Evolutionary conservation across 2,113 vertebrate species (phyloP).

Genomic region (Uria aalge): DNA sequence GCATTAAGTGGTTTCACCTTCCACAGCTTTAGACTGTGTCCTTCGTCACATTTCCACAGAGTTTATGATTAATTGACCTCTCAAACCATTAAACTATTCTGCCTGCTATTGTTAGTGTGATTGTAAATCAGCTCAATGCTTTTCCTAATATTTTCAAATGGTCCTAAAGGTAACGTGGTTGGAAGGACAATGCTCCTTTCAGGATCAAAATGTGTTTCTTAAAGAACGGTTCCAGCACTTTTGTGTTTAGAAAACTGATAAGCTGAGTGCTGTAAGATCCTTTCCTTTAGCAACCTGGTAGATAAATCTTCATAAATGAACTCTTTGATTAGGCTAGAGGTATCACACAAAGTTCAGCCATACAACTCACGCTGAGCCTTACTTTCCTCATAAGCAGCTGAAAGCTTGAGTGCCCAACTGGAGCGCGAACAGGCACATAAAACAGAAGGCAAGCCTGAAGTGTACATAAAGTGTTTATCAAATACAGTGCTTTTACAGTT

Average conservation of each 20-base stretch:
- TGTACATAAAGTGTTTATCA: background rate
- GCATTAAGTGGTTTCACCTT: background rate
- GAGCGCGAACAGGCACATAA: background rate
- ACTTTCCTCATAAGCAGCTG: background rate
- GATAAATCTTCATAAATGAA: background rate
- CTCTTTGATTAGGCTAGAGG: background rate
- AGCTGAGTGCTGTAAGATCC: background rate
- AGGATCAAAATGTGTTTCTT: background rate
- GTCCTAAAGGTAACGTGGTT: background rate
- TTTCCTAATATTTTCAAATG: background rate
- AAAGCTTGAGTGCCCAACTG: background rate
- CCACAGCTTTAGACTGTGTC: background rate
- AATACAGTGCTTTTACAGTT: background rate
- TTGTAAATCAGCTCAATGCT: conserved; percentile 2
- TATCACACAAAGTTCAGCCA: background rate
- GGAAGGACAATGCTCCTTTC: background rate
- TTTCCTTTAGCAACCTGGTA: background rate
- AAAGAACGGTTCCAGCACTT: background rate
- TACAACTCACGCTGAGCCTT: accelerated
- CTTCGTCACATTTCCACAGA: background rate
- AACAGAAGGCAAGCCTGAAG: background rate
- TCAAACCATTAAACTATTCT: conserved; percentile 2
- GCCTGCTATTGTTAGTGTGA: background rate
- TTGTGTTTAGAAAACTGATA: background rate
- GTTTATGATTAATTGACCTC: conserved; percentile 17